These are phyloP conservation scores for Porites divaricata DNA, from an alignment of 92 coral and sea anemone genomes.

Conservation along the genomic window DNA sequence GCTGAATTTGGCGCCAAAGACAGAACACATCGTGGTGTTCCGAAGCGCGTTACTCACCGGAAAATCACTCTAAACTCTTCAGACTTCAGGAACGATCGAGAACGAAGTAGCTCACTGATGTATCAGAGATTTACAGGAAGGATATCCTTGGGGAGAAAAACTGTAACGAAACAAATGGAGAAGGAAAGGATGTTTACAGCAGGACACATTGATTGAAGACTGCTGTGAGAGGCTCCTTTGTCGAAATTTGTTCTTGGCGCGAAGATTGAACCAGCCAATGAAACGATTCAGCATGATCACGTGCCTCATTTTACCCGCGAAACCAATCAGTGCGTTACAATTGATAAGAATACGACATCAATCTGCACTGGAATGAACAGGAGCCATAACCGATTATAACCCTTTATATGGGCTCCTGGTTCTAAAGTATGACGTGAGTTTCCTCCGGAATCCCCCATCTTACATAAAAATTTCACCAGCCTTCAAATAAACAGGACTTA, in stretches of 20 bases:
- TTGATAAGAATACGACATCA: too few relatives aligned
- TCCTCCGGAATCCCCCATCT: too few relatives aligned
- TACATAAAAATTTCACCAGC: too few relatives aligned
- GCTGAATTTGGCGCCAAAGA: conserved; percentile 4
- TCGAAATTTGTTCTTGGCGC: conserved; percentile 30
- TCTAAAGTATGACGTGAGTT: too few relatives aligned
- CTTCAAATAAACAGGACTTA: too few relatives aligned
- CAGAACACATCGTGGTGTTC: background rate
- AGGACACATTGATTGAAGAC: background rate
- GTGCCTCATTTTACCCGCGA: background rate
- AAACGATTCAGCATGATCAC: background rate
- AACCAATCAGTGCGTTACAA: background rate
- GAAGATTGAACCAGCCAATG: conserved; percentile 60
- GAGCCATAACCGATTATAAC: too few relatives aligned
- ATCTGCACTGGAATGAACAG: too few relatives aligned
- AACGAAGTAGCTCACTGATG: background rate
- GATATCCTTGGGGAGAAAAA: background rate
- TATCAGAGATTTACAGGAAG: too few relatives aligned
- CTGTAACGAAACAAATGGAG: background rate
- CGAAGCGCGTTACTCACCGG: background rate
- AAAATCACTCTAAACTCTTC: background rate
- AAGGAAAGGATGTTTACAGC: background rate
- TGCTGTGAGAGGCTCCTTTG: background rate
- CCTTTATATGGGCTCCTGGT: too few relatives aligned
- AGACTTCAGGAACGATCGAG: background rate